Evolutionary conservation across 2,113 vertebrate species (phyloP).

Genomic region (Mustela nigripes): DNA sequence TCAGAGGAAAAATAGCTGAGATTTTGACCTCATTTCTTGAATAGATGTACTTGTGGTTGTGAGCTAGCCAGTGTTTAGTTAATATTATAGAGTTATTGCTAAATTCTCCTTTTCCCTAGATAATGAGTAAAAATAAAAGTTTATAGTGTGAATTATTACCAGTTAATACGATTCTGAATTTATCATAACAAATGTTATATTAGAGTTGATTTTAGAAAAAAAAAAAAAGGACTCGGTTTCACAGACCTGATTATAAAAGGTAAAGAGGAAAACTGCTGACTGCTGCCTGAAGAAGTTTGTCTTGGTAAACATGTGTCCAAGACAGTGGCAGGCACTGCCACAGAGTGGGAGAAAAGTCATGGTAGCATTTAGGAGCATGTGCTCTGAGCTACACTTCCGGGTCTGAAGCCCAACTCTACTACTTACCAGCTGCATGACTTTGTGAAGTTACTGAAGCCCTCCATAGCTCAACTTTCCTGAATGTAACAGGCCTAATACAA

Average conservation of each 20-base stretch:
- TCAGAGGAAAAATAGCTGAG: conserved; percentile 1
- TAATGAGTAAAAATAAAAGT: conserved; percentile 54
- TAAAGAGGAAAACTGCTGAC: background rate
- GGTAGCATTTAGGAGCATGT: background rate
- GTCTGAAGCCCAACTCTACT: background rate
- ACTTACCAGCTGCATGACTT: background rate
- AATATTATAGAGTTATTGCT: conserved; percentile 54
- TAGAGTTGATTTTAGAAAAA: background rate
- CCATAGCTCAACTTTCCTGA: background rate
- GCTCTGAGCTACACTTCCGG: background rate
- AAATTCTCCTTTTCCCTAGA: conserved; percentile 37
- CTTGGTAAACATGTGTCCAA: background rate
- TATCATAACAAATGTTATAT: conserved; percentile 22
- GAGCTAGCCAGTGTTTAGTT: background rate
- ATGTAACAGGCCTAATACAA: background rate
- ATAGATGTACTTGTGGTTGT: conserved; percentile 22
- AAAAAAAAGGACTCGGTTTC: background rate
- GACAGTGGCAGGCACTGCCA: background rate
- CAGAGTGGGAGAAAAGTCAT: background rate
- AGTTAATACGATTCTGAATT: conserved; percentile 9
- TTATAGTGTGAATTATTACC: conserved; percentile 2
- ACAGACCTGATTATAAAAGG: background rate
- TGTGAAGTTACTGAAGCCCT: background rate
- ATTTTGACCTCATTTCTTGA: conserved; percentile 61
- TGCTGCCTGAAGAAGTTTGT: background rate